Base-by-base conservation (phyloP, 2,113 vertebrate species). In the Calyptommatus sinebrachiatus region DNA sequence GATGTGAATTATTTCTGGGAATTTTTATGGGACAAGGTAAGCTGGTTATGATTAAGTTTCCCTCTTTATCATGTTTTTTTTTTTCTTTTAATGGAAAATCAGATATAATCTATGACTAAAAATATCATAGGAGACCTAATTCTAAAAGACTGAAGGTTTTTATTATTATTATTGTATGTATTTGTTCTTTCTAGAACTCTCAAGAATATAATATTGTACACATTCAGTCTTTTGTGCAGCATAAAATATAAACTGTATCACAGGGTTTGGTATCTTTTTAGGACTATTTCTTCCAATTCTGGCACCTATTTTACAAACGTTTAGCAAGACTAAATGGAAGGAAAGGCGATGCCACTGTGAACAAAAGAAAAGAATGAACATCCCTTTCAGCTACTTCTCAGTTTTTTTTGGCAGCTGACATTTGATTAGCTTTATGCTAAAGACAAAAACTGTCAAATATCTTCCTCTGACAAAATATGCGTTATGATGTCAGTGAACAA, bases 401-500 rank as follows among this genome's bases (percentile, higher is more conserved):
- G 48, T 73, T 53, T 62, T 88, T 79, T 78, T 57, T 14, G 24
- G 11, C 71, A 80, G 35, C 14, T 73, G 7, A 63, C 74, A 26
- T 50, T 53, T 67, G 57, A 2, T 46, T 65, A 1, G 60, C 82
- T 83, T 60, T 60, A 63, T 0, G 0, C 62, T 11, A n/a, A 76
- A 71, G 28, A 81, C 82, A 61, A 62, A 53, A 75, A 2, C 3
- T 85, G 28, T 73, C 62, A 65, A 65, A 71, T 79, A 24, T 53
- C 1, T 71, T 29, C 28, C 81, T 71, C 8, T 84, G 63, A 46
- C 22, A 41, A 77, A 77, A 77, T 48, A 14, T 62, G 53, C 16
- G 12, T 57, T 57, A 57, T 57, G 28, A 31, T 5, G 31, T 67
- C 53, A 29, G 22, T 29, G 16, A 73, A 63, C 53, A 71, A 78